Evolutionary conservation across 64 coral and sea anemone species (phyloP).

Genomic region (Pocillopora damicornis): DNA sequence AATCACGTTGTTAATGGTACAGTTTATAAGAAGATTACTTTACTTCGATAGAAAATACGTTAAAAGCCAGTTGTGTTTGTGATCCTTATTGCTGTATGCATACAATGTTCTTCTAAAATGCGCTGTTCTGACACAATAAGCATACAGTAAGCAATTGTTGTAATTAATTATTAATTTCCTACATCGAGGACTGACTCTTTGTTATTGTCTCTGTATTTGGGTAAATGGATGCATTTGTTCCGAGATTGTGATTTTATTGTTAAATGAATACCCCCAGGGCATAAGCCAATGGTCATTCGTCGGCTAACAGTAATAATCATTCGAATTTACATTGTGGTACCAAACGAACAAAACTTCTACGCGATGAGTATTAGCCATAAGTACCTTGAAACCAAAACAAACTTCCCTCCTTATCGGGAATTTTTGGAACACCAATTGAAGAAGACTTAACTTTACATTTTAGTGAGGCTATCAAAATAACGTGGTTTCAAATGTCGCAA

Average conservation of each 20-base stretch:
- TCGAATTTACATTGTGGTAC: constrained; percentile 35
- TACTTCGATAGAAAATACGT: background rate
- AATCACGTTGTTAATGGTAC: background rate
- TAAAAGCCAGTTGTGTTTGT: background rate
- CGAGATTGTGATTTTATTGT: constrained; percentile 8
- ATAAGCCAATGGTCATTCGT: background rate
- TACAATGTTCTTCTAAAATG: background rate
- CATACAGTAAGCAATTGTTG: background rate
- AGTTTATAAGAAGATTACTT: background rate
- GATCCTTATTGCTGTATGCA: background rate
- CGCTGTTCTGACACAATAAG: background rate
- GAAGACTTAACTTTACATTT: background rate
- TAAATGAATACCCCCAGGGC: background rate
- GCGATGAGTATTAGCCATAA: background rate
- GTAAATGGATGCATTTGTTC: constrained; percentile 5
- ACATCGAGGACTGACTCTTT: too few species aligned
- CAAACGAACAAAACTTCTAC: background rate
- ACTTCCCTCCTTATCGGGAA: background rate
- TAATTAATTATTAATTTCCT: constrained; percentile 21
- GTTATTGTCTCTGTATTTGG: constrained; percentile 2
- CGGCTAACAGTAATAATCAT: constrained; percentile 8
- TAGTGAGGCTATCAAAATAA: background rate
- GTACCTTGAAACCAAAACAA: constrained; percentile 7
- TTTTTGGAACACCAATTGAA: background rate
- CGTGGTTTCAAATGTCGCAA: constrained; percentile 2